Evolutionary conservation across 2,113 vertebrate species (phyloP), one percentile per base, ranked within the genome.

Genomic region (Sinocyclocheilus maitianheensis): DNA sequence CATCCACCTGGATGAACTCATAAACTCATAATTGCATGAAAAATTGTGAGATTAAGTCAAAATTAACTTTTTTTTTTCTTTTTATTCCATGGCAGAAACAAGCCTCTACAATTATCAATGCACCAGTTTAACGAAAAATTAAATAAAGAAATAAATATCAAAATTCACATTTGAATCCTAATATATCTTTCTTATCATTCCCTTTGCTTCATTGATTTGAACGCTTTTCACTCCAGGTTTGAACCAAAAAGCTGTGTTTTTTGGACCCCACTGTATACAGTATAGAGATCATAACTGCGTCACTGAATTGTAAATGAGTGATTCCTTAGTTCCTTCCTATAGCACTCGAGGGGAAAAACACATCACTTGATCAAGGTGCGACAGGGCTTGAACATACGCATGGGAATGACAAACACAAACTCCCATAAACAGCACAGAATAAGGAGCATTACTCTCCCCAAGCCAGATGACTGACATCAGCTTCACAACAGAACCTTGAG

Each of bases 381-480:
- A 86, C 85, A 79, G 86, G 79, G 81, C 78, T 43, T n/a, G 88
- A 87, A 89, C 75, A 81, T 48, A 88, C 51, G 80, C 26, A 88
- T 48, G 81, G 74, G 67, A 91, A 62, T 80, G 24, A 87, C 37
- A 46, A 62, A 72, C 71, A 92, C 89, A 89, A 90, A 90, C 92
- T 89, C 90, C 81, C 84, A 87, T 86, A 77, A 90, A 84, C 84
- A 86, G 72, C 87, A 89, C 83, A 65, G 71, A 88, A 85, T 84
- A 92, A 94, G 93, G 94, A 95, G 94, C 91, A 93, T 89, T 95
- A 95, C 91, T 94, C 93, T 94, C 94, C 94, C 94, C 93, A 88
- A 89, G 86, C 81, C 55, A 7, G 88, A 91, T 6, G 88, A 65
- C 43, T 22, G 76, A 79, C 77, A 72, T 72, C 77, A 76, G 20